These are phyloP conservation scores for Hypomecis atomaria DNA, from an alignment of 2,888 invertebrate species.

Conservation along the genomic window DNA sequence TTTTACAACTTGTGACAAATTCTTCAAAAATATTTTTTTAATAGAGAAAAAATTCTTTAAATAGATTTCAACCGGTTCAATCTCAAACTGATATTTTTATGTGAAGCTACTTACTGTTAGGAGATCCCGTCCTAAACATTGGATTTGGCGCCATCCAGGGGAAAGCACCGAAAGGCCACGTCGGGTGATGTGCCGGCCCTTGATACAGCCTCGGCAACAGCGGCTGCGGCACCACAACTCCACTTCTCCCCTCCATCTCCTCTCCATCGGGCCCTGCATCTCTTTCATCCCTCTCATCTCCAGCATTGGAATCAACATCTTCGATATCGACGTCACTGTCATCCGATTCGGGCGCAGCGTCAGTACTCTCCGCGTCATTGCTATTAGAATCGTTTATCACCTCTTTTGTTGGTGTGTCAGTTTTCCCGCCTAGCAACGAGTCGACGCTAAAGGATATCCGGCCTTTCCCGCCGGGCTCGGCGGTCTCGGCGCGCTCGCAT, in stretches of 20 bases:
- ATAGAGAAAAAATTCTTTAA: too few species aligned
- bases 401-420: slow-evolving; percentile 62
- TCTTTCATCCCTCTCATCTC: slow-evolving; percentile 76
- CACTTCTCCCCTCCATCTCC: slow-evolving; percentile 75
- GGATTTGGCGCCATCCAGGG: slow-evolving; percentile 87
- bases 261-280: slow-evolving; percentile 74
- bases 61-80: too few species aligned
- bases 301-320: slow-evolving; percentile 72
- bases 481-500: slow-evolving; percentile 80
- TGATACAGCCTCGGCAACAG: slow-evolving; percentile 86
- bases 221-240: slow-evolving; percentile 88
- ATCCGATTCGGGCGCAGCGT: slow-evolving; percentile 68
- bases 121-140: slow-evolving; percentile 84
- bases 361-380: slow-evolving; percentile 74
- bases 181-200: slow-evolving; percentile 79
- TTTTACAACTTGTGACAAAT: too few species aligned
- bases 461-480: slow-evolving; percentile 83
- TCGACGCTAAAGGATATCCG: slow-evolving; percentile 91
- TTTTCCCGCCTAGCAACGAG: slow-evolving; percentile 82
- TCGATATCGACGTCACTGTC: slow-evolving; percentile 83
- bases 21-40: too few species aligned
- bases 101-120: slow-evolving; percentile 80
- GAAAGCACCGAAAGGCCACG: slow-evolving; percentile 87
- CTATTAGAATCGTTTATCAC: slow-evolving; percentile 63
- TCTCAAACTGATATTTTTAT: not conserved